Conservation (phyloP, 2,797 vertebrate genomes). For the Antennarius maculatus region DNA sequence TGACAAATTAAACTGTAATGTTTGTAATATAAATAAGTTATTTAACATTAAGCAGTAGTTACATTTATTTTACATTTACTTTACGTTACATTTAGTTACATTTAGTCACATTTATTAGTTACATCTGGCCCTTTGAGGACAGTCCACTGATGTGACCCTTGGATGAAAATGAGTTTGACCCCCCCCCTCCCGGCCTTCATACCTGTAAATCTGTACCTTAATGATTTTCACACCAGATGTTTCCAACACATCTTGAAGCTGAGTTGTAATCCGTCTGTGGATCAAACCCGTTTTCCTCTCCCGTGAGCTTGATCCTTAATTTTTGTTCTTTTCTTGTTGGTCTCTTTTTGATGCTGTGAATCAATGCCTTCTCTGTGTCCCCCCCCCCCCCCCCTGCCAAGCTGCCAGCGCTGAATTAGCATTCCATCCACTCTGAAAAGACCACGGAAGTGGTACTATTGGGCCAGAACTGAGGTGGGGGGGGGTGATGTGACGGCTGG, state of each 20-base stretch:
- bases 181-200: too few relatives aligned
- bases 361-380: constrained; percentile 68
- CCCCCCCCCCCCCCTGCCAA: constrained; percentile 51
- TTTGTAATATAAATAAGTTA: too few relatives aligned
- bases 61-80: too few relatives aligned
- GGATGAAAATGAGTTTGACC: too few relatives aligned
- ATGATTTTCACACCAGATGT: not conserved
- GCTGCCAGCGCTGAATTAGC: constrained; percentile 73
- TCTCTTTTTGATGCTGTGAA: constrained; percentile 49
- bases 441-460: constrained; percentile 63
- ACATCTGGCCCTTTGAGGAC: too few relatives aligned
- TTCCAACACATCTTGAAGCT: not conserved
- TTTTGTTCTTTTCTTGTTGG: not conserved
- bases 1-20: too few relatives aligned
- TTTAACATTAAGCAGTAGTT: too few relatives aligned
- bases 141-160: too few relatives aligned
- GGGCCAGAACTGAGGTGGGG: constrained; percentile 39
- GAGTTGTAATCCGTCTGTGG: not conserved
- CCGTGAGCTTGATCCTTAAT: constrained; percentile 10
- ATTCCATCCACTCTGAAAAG: constrained; percentile 76
- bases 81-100: too few relatives aligned
- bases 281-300: constrained; percentile 5
- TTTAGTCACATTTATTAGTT: too few relatives aligned
- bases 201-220: too few relatives aligned
- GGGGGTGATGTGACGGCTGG: constrained; percentile 47